These are phyloP conservation scores for Zaprionus africanus DNA, from an alignment of 1,140 invertebrate genomes.

Conservation along the genomic window DNA sequence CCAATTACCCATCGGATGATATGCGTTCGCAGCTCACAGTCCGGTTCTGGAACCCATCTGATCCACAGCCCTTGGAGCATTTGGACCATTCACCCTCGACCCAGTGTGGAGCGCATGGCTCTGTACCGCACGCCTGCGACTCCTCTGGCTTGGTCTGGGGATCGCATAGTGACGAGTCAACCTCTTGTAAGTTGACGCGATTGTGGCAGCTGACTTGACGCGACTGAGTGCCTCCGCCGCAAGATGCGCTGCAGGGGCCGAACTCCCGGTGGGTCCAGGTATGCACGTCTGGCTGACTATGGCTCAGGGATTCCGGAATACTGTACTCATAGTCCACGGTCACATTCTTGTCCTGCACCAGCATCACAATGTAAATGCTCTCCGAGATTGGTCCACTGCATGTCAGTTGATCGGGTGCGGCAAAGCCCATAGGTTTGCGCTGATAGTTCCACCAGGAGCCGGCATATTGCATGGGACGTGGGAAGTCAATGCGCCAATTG, in stretches of 20 bases:
- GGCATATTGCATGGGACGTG: slow-evolving; percentile 90
- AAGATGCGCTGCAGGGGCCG: slow-evolving; percentile 91
- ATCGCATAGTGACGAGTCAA: slow-evolving; percentile 92
- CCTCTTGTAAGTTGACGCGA: slow-evolving; percentile 88
- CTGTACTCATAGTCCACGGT: slow-evolving; percentile 97
- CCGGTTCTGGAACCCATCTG: slow-evolving; percentile 89
- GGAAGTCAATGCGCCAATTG: slow-evolving; percentile 96
- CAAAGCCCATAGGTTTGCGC: slow-evolving; percentile 91
- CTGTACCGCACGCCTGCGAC: slow-evolving; percentile 89
- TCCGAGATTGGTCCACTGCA: slow-evolving; percentile 94
- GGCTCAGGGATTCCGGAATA: slow-evolving; percentile 89
- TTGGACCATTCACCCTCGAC: slow-evolving; percentile 91
- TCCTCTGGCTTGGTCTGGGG: slow-evolving; percentile 88
- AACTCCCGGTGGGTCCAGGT: slow-evolving; percentile 92
- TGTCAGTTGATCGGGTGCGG: slow-evolving; percentile 92
- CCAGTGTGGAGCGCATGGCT: slow-evolving; percentile 94
- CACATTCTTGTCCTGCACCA: slow-evolving; percentile 94
- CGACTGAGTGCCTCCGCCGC: slow-evolving; percentile 94
- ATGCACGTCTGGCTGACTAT: slow-evolving; percentile 89
- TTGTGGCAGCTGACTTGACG: slow-evolving; percentile 90
- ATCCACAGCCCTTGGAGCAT: slow-evolving; percentile 93
- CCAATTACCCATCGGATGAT: slow-evolving; percentile 85
- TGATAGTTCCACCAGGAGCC: slow-evolving; percentile 95
- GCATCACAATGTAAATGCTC: slow-evolving; percentile 92
- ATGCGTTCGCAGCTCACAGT: slow-evolving; percentile 90